Evolutionary conservation across 2,113 vertebrate genomes (phyloP), one percentile per base, ranked within the genome.

Genomic region (Chinchilla lanigera): DNA sequence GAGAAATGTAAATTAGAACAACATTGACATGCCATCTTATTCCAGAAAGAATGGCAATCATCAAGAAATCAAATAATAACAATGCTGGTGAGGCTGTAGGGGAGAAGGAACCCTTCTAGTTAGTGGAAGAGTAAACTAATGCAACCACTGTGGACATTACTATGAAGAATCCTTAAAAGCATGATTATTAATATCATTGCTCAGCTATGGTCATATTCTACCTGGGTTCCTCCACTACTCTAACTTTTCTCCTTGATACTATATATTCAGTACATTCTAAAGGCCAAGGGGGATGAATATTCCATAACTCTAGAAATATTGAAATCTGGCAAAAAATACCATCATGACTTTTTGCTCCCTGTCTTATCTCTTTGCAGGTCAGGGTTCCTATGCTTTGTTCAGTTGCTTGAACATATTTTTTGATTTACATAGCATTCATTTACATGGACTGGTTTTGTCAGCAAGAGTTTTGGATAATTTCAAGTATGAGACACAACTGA

Each of bases 181-280:
- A 28, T 26, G 12, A 58, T 65, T 26, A 5, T 71, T 4, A 81
- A 56, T 4, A 14, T n/a, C 61, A 2, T 38, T 10, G 1, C 67
- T 26, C 77, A 81, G 11, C 41, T 3, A 0, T 77, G 5, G 0
- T 80, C 11, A 22, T 38, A 19, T 14, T 47, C 33, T 47, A 12
- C 8, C 60, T 50, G 20, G 10, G 77, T n/a, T 44, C 17, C 44
- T 56, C 20, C 63, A 41, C 24, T 28, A 38, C 26, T 60, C 33
- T 35, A 61, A 6, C 14, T 69, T 95, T 63, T 8, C 19, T 13
- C 54, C 30, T 63, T 28, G 30, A 54, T 50, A n/a, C 11, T 92
- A 50, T 10, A 6, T 35, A 26, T 13, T 52, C 63, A 58, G 0
- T 73, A 3, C 20, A 60, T 50, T 65, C 54, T 60, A 0, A n/a